These are phyloP conservation scores for Periophthalmodon schlosseri DNA, from an alignment of 2,113 vertebrate species.

Conservation along the genomic window DNA sequence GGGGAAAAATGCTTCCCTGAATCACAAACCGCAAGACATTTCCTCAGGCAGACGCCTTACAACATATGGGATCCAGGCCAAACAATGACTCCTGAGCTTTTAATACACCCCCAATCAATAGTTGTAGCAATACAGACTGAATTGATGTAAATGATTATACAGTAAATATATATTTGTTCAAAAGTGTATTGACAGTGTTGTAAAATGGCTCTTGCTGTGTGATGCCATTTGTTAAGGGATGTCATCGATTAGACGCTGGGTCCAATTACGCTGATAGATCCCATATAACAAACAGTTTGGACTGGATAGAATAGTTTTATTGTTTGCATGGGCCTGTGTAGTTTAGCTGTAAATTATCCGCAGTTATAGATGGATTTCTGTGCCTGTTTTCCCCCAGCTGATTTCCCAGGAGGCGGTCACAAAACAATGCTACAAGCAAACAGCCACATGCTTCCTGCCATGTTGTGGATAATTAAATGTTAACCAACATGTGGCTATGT, in stretches of 20 bases:
- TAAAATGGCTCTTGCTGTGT: constrained; percentile 44
- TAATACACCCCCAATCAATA: constrained; percentile 57
- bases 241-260: constrained; percentile 58
- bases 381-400: constrained; percentile 47
- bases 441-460: constrained; percentile 34
- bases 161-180: constrained; percentile 54
- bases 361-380: constrained; percentile 66
- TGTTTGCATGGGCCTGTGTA: constrained; percentile 42
- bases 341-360: constrained; percentile 61
- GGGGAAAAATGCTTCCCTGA: constrained; percentile 42
- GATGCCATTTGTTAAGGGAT: constrained; percentile 51
- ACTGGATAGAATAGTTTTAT: constrained; percentile 55
- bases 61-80: constrained; percentile 24
- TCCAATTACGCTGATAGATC: constrained; percentile 58
- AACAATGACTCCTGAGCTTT: constrained; percentile 31
- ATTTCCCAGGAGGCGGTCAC: constrained; percentile 61
- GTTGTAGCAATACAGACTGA: constrained; percentile 42
- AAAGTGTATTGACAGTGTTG: constrained; percentile 57
- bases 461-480: constrained; percentile 36
- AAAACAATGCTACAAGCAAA: constrained; percentile 22
- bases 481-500: constrained; percentile 27
- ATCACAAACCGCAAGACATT: constrained; percentile 43
- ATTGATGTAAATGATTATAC: constrained; percentile 55
- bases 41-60: constrained; percentile 36
- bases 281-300: constrained; percentile 53